phyloP scores from a whole-genome alignment of 2,797 vertebrate genomes.

The Cyprinodon diabolis region DNA sequence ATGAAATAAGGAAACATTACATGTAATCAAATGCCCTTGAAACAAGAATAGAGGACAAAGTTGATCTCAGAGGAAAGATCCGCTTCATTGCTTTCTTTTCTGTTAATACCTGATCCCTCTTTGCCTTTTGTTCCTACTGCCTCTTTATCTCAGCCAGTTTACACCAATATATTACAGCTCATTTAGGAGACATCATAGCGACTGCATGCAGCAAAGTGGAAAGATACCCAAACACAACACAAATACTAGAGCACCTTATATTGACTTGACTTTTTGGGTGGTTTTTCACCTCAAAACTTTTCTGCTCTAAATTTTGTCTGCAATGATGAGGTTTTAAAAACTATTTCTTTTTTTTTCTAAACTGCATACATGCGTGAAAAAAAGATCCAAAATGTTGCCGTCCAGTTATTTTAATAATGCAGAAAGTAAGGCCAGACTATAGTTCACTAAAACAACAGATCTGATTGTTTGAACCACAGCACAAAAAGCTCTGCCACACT shows the following conservation, averaged over 20 bases:
- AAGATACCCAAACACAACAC: neutral
- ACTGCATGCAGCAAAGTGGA: neutral
- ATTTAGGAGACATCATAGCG: neutral
- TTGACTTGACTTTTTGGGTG: neutral
- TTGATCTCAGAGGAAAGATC: no score
- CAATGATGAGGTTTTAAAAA: no score
- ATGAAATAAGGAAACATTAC: neutral
- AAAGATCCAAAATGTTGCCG: neutral
- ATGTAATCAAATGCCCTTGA: neutral
- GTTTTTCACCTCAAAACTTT: neutral
- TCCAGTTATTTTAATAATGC: neutral
- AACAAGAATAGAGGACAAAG: neutral
- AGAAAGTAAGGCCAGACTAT: neutral
- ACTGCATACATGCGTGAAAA: no score
- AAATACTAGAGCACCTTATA: neutral
- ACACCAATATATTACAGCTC: neutral
- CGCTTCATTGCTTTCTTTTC: no score
- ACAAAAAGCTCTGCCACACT: slow-evolving; percentile 17
- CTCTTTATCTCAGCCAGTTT: neutral
- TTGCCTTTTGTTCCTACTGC: neutral
- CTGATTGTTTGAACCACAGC: neutral
- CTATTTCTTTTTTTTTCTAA: neutral
- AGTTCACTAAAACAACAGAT: neutral
- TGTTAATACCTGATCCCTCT: neutral
- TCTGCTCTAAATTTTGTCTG: neutral